These are phyloP conservation scores for Altica lythri DNA, from an alignment of 2,888 invertebrate species.

Conservation along the genomic window DNA sequence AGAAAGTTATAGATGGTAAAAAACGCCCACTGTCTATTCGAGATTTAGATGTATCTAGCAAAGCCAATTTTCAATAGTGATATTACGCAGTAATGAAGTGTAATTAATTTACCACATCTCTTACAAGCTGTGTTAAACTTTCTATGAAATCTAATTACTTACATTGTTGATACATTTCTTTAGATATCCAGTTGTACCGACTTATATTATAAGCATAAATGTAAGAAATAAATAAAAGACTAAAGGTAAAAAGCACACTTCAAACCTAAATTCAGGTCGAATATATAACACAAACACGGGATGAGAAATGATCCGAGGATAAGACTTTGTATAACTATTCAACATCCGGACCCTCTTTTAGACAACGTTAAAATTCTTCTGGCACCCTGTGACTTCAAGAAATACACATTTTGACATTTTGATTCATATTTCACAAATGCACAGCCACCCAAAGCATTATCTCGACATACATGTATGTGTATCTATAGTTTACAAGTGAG, in stretches of 20 bases:
- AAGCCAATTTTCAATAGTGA: too few relatives aligned
- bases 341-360: conserved; percentile 34
- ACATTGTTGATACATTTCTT: too few relatives aligned
- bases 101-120: too few relatives aligned
- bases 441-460: conserved; percentile 40
- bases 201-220: too few relatives aligned
- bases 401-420: conserved; percentile 46
- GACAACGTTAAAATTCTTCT: conserved; percentile 36
- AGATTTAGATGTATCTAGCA: too few relatives aligned
- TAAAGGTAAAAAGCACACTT: conserved; percentile 12
- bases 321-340: conserved; percentile 32
- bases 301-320: conserved; percentile 33
- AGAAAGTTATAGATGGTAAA: too few relatives aligned
- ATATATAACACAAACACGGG: conserved; percentile 31
- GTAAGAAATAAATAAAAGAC: too few relatives aligned
- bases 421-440: conserved; percentile 45
- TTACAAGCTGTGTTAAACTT: too few relatives aligned
- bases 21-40: too few relatives aligned
- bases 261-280: conserved; percentile 33
- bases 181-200: too few relatives aligned
- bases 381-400: conserved; percentile 40
- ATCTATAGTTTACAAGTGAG: conserved; percentile 38
- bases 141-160: too few relatives aligned
- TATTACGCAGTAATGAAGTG: too few relatives aligned
- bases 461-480: conserved; percentile 19